Evolutionary conservation across 1,140 invertebrate species (phyloP), one percentile per base, ranked within the genome.

Genomic region (Samia ricini): DNA sequence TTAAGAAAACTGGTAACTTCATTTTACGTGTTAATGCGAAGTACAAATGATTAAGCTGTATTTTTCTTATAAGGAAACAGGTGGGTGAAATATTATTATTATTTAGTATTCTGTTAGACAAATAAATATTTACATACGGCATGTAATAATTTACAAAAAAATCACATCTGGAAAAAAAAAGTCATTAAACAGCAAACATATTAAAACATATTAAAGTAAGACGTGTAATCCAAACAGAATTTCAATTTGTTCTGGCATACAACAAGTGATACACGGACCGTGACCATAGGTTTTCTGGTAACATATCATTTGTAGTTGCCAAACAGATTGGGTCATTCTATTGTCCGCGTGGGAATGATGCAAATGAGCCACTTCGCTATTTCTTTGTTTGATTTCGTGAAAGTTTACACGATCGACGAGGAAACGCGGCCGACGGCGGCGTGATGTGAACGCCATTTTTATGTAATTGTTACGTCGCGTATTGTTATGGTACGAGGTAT

Each of bases 351-450:
- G 87, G 85, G 85, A 89, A 88, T 76, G 81, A 89, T 89, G 87
- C 81, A 89, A 89, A 89, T 89, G 87, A 88, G 79, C 78, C 74
- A 72, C 79, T 83, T 85, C 79, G 79, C 85, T 88, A 89, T 89
- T 89, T 89, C 87, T 89, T 89, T 89, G 87, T 89, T 89, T 89
- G 87, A 89, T 89, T 86, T 89, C 83, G 86, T 89, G 87, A 89
- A 89, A 89, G 87, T 89, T 86, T 85, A 89, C 83, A 83, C 83
- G 83, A 88, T 87, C 81, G 86, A 85, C 72, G 81, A 85, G 84
- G 87, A 88, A 89, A 85, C 83, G 77, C 81, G 78, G 83, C 73
- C 80, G 83, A 71, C 77, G 74, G 69, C 77, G 75, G 74, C 68
- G 68, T 73, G 79, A 84, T 88, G 85, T 88, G 86, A 88, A 86